These are phyloP conservation scores for Fundulus diaphanus DNA, from an alignment of 2,797 vertebrate genomes.

Conservation along the genomic window DNA sequence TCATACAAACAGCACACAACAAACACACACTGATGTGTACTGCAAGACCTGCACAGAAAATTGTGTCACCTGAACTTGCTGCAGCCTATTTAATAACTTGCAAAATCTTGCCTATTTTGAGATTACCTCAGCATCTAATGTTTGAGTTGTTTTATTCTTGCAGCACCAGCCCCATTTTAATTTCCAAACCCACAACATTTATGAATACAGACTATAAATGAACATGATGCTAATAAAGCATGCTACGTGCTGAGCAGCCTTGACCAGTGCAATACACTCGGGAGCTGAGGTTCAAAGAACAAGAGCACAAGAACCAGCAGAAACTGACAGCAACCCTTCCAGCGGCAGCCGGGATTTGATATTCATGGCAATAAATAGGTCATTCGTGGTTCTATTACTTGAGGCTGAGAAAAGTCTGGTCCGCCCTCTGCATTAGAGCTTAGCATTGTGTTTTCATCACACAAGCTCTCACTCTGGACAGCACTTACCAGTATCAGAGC, in stretches of 20 bases:
- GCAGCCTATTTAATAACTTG: conserved; percentile 31
- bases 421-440: conserved; percentile 56
- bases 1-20: conserved; percentile 50
- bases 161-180: conserved; percentile 39
- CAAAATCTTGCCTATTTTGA: conserved; percentile 21
- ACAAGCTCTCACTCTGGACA: conserved; percentile 38
- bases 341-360: conserved; percentile 64
- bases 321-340: conserved; percentile 69
- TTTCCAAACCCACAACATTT: conserved; percentile 49
- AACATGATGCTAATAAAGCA: conserved; percentile 67
- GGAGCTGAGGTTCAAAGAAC: conserved; percentile 72
- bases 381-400: conserved; percentile 57
- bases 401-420: conserved; percentile 49
- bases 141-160: conserved; percentile 14
- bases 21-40: conserved; percentile 29
- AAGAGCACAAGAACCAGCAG: conserved; percentile 66
- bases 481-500: conserved; percentile 39
- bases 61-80: conserved; percentile 27
- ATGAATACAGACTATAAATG: conserved; percentile 60
- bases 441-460: conserved; percentile 50
- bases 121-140: conserved; percentile 8
- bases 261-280: conserved; percentile 62
- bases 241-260: conserved; percentile 57
- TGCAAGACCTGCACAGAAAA: conserved; percentile 36
- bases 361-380: conserved; percentile 75